Evolutionary conservation across 35 echinoderm and acorn worm species (phyloP), one percentile per base, ranked within the genome.

Genomic region (Heliocidaris tuberculata): DNA sequence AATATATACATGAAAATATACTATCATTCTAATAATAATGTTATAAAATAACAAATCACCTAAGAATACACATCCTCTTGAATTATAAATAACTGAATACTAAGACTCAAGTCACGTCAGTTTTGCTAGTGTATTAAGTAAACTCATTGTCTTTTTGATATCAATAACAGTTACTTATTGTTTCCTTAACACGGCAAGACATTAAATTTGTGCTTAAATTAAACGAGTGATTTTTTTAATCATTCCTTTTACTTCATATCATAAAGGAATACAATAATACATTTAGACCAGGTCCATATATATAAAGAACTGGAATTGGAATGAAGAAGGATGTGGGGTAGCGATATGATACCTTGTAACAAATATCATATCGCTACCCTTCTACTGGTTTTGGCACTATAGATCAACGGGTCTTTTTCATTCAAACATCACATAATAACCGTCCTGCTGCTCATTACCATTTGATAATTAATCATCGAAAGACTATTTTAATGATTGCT

Each of bases 31-130:
- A 78, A 78, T 7, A 78, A 78, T 78, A 78, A 78, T 19, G 4
- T 78, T n/a, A n/a, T n/a, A 78, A 27, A 2, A 56, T 78, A 9
- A 5, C 27, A 78, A 78, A 27, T 24, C 19, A 27, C 27, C 7
- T 78, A 19, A 78, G 65, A 78, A 78, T 78, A 78, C 65, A 78
- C 65, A 78, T 78, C 65, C 19, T n/a, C 21, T 78, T 78, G 65
- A 78, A 78, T 78, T 29, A 78, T 24, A 70, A 70, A 70, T 78
- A 78, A n/a, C 65, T 78, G 65, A 78, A 78, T 78, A 78, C 65
- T n/a, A 7, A 21, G 65, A n/a, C 27, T n/a, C 65, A 24, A 78
- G 27, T 78, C 19, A 78, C 27, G 17, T 21, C 21, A 27, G 65
- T n/a, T n/a, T n/a, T 19, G 65, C 21, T 21, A 6, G 65, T n/a